Evolutionary conservation across 2,888 invertebrate species (phyloP), one percentile per base, ranked within the genome.

Genomic region (Polyploca ridens): DNA sequence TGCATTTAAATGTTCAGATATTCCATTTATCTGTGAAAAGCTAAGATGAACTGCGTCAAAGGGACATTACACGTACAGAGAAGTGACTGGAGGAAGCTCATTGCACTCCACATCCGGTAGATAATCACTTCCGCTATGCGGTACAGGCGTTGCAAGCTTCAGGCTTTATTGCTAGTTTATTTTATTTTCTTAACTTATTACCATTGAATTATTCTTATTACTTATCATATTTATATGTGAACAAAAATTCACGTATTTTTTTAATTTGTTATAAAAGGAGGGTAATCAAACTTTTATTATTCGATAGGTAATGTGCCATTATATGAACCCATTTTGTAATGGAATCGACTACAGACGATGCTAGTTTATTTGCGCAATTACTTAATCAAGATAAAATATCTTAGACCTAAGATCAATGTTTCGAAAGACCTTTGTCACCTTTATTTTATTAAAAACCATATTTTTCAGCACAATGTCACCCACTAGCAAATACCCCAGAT

Each of bases 101-200:
- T 82, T 83, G 82, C 82, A 79, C 78, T 67, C 75, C 73, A 75
- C 70, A 77, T 83, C 88, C 87, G 78, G 81, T 69, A 69, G 82
- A 84, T 88, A 88, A 88, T 88, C 82, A 87, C 82, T 81, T 88
- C 87, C 87, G 81, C 70, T 71, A 75, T 75, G 74, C 69, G 69
- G 64, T 62, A 38, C 16, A 49, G 54, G 19, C 19, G 54, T 41
- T 11, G 41, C 41, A 41, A 41, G 41, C 41, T 41, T 41, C 8
- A 38, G 38, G 13, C 5, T 46, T 46, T 46, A n/a, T 46, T 6
- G 35, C 5, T 6, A 33, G 4, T 33, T 33, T 5, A 6, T 35
- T 35, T 35, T 35, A 35, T 6, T 7, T 35, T 27, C 27, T 27
- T 27, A 27, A 27, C 2, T 27, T 27, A 27, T 27, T 27, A 27